Evolutionary conservation across 2,113 vertebrate species (phyloP).

Genomic region (Apistogramma diplotaenia): DNA sequence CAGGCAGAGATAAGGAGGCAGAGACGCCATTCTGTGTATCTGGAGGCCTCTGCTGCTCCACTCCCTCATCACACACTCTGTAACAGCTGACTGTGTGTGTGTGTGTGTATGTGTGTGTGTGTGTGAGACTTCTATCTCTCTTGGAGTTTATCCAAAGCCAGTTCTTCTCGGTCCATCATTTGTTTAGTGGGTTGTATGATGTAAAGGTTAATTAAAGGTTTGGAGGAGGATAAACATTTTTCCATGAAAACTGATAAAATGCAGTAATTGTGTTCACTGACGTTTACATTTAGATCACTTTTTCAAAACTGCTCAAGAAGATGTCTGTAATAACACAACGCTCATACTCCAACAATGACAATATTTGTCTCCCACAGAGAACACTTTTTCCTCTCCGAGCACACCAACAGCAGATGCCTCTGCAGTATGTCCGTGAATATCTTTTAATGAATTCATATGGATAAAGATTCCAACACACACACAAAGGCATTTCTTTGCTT

Average conservation of each 20-base stretch:
- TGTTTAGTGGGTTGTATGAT: neutral
- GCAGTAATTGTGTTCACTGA: neutral
- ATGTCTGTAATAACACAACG: too few species aligned
- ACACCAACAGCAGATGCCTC: neutral
- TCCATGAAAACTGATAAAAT: neutral
- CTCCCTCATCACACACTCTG: slow-evolving; percentile 31
- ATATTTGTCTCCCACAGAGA: neutral
- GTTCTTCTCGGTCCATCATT: neutral
- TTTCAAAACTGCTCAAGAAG: neutral
- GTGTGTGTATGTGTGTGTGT: neutral
- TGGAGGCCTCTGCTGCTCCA: slow-evolving; percentile 31
- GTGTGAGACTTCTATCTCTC: neutral
- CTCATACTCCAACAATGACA: too few species aligned
- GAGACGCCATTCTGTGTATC: slow-evolving; percentile 12
- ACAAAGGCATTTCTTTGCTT: neutral
- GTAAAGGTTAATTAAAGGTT: neutral
- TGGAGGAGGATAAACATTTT: too few species aligned
- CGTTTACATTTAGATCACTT: neutral
- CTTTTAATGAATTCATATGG: neutral
- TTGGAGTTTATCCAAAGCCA: neutral
- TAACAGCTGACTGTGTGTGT: slow-evolving; percentile 31
- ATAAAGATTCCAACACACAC: neutral
- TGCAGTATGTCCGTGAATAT: neutral
- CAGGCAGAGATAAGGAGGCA: slow-evolving; percentile 41
- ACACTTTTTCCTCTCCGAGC: neutral